Percentiles rank a stretch among this genome's conserved stretches.
These are phyloP conservation scores for Limnephilus marmoratus DNA, from an alignment of 2,888 invertebrate species.

Conservation along the genomic window DNA sequence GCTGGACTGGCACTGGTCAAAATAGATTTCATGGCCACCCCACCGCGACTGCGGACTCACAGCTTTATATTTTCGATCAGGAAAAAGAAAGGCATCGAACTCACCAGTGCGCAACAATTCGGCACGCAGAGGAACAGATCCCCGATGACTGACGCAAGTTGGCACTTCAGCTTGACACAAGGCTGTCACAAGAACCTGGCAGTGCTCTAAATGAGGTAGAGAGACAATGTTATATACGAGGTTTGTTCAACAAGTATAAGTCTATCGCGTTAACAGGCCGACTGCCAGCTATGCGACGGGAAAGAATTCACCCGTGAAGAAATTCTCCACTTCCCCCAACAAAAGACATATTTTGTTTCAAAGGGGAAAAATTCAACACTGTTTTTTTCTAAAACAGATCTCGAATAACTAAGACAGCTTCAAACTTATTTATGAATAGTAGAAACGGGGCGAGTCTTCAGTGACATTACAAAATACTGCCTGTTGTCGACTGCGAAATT, in stretches of 20 bases:
- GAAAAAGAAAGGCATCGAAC: conserved; percentile 28
- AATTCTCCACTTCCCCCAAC: neutral
- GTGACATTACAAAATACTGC: neutral
- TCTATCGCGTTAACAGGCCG: neutral
- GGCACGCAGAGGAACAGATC: neutral
- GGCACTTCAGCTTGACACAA: neutral
- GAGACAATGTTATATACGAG: neutral
- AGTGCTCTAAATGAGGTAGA: neutral
- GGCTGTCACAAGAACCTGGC: neutral
- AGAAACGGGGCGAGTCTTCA: neutral
- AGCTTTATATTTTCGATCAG: conserved; percentile 22
- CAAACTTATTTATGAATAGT: neutral
- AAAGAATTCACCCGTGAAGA: neutral
- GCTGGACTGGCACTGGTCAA: conserved; percentile 6
- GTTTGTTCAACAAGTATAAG: neutral
- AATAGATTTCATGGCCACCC: conserved; percentile 50
- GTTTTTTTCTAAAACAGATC: too few species aligned
- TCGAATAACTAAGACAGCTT: neutral
- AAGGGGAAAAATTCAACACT: too few species aligned
- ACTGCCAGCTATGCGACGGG: neutral
- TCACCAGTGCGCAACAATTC: neutral
- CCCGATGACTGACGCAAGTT: conserved; percentile 32
- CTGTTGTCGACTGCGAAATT: neutral
- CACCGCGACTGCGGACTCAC: conserved; percentile 10
- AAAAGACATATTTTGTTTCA: too few species aligned